Conservation (phyloP, 2,888 invertebrate species). For the Volucella bombylans region DNA sequence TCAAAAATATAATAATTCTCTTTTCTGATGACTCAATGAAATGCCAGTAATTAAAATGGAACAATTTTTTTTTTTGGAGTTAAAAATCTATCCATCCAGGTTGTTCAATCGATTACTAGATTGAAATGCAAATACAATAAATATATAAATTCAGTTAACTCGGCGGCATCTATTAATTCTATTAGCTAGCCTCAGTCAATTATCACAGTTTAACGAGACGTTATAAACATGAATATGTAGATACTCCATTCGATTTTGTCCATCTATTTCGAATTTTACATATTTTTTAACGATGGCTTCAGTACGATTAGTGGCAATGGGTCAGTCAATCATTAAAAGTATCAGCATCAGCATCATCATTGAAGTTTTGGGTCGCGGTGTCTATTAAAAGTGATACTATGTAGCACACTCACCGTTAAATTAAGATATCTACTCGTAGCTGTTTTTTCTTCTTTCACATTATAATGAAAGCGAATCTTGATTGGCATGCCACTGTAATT, state of each 20-base stretch:
- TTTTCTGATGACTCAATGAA: neutral
- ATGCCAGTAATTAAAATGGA: constrained; percentile 11
- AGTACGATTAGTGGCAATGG: constrained; percentile 10
- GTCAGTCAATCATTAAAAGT: constrained; percentile 31
- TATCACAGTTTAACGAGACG: constrained; percentile 3
- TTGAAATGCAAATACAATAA: neutral
- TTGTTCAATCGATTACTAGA: neutral
- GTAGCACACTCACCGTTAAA: constrained; percentile 5
- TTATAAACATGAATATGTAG: neutral
- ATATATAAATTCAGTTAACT: constrained; percentile 13
- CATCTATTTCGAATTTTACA: constrained; percentile 19
- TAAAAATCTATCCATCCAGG: neutral
- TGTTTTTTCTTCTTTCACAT: neutral
- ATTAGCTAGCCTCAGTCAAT: constrained; percentile 5
- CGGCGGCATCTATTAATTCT: constrained; percentile 7
- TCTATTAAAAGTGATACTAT: neutral
- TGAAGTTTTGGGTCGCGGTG: constrained; percentile 1
- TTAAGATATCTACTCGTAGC: neutral
- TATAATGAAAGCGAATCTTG: constrained; percentile 28
- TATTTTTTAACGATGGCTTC: constrained; percentile 14
- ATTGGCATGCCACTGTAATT: constrained; percentile 4
- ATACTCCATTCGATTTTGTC: neutral
- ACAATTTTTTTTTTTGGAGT: neutral
- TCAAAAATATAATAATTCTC: neutral
- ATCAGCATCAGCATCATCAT: constrained; percentile 21